Percentiles rank a stretch among this genome's conserved stretches.
Evolutionary conservation across 2,888 invertebrate genomes (phyloP).

Genomic region (Scrobipalpa atriplicella): DNA sequence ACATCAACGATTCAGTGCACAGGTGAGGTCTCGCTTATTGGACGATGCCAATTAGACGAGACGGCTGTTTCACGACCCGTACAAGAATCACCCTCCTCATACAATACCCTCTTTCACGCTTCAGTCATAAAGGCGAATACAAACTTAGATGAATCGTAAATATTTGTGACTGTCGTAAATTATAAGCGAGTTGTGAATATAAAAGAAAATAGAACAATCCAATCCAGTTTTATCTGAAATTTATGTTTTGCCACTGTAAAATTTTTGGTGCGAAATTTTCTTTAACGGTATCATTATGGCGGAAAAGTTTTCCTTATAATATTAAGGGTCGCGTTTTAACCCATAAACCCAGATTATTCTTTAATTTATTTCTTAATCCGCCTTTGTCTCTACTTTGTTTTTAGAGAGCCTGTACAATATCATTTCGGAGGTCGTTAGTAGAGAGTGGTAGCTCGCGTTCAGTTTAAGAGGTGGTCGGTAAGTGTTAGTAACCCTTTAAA

Average conservation of each 20-base stretch:
- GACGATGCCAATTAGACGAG: conserved; percentile 49
- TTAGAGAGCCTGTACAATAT: conserved; percentile 39
- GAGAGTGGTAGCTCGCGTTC: conserved; percentile 55
- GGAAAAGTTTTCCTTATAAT: conserved; percentile 16
- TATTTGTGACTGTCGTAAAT: conserved; percentile 34
- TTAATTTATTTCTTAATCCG: conserved; percentile 40
- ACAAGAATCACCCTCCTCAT: conserved; percentile 13
- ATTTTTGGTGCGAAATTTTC: conserved; percentile 14
- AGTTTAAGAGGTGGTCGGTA: conserved; percentile 59
- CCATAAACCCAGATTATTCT: conserved; percentile 27
- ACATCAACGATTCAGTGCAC: conserved; percentile 39
- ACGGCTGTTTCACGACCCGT: conserved; percentile 44
- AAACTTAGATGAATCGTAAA: conserved; percentile 40
- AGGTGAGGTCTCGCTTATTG: conserved; percentile 54
- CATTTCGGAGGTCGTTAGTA: conserved; percentile 45
- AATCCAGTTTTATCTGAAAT: conserved; percentile 16
- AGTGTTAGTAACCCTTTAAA: conserved; percentile 55
- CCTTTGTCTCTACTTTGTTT: conserved; percentile 41
- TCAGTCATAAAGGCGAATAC: conserved; percentile 44
- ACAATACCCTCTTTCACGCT: conserved; percentile 30
- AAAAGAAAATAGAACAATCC: conserved; percentile 20
- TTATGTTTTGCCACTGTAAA: conserved; percentile 1
- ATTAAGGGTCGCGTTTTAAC: conserved; percentile 17
- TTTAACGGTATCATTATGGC: conserved; percentile 12
- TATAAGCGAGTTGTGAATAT: conserved; percentile 22